Evolutionary conservation across 2,797 vertebrate genomes (phyloP).

Genomic region (Poliocrania exsul): DNA sequence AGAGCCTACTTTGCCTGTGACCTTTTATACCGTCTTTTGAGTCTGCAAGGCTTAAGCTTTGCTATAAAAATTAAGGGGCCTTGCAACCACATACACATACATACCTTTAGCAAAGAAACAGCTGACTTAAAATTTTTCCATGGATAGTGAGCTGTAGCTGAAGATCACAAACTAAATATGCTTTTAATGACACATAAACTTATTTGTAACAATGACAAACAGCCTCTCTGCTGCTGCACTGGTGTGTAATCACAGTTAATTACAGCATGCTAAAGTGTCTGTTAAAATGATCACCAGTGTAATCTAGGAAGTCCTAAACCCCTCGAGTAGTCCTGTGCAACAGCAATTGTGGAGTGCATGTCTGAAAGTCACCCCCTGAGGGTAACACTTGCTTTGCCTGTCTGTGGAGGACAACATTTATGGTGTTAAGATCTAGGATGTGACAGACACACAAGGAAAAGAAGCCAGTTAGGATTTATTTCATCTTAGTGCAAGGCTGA

Average conservation of each 20-base stretch:
- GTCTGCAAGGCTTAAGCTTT: neutral
- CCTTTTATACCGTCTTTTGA: neutral
- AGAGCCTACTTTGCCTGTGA: neutral
- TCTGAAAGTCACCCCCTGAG: neutral
- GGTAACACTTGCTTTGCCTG: neutral
- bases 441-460: neutral
- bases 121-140: neutral
- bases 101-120: neutral
- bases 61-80: neutral
- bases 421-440: neutral
- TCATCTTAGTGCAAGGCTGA: neutral
- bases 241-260: neutral
- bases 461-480: neutral
- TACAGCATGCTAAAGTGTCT: neutral
- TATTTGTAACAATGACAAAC: neutral
- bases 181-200: neutral
- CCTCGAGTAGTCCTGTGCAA: neutral
- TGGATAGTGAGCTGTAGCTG: neutral
- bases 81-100: neutral
- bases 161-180: neutral
- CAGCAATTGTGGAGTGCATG: fast-evolving
- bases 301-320: neutral
- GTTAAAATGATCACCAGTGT: neutral
- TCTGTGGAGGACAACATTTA: neutral
- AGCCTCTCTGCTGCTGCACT: neutral